These are phyloP conservation scores for Agraylea sexmaculata DNA, from an alignment of 1,140 invertebrate species.

Conservation along the genomic window DNA sequence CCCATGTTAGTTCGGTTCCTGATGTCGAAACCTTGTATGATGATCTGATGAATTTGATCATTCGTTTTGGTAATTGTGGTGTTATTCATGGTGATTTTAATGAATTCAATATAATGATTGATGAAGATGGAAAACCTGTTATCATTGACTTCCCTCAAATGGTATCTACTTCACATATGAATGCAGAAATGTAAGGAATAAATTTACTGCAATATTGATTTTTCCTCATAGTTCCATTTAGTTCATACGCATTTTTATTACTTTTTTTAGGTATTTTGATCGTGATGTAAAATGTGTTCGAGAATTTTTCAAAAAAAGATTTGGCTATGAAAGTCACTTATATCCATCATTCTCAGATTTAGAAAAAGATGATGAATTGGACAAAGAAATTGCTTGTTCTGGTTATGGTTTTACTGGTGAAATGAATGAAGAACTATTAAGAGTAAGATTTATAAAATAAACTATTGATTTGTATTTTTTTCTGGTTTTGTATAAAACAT, in stretches of 20 bases:
- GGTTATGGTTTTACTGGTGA: conserved; percentile 82
- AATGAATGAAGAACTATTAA: conserved; percentile 63
- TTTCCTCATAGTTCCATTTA: not conserved
- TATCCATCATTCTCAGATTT: conserved; percentile 81
- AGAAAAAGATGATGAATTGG: conserved; percentile 70
- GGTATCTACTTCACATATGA: conserved; percentile 86
- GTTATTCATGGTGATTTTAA: conserved; percentile 99
- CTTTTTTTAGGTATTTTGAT: conserved; percentile 68
- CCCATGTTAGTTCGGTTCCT: conserved; percentile 66
- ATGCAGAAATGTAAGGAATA: conserved; percentile 71
- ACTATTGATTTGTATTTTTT: not conserved
- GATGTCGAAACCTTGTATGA: conserved; percentile 79
- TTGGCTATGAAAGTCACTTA: conserved; percentile 81
- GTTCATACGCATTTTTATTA: conserved; percentile 1
- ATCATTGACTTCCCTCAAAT: conserved; percentile 99
- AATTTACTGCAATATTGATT: not conserved
- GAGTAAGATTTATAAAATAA: conserved; percentile 21
- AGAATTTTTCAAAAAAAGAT: conserved; percentile 86
- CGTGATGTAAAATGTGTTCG: conserved; percentile 89
- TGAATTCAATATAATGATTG: conserved; percentile 95
- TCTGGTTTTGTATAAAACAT: not conserved
- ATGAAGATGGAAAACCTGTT: conserved; percentile 66
- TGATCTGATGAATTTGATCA: conserved; percentile 90
- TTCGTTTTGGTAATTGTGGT: conserved; percentile 82
- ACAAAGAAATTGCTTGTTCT: conserved; percentile 83